A percentile compares a stretch with the other conserved stretches of the same genome.
These are phyloP conservation scores for Hoplostethus mediterraneus DNA, from an alignment of 2,797 vertebrate species.

Conservation along the genomic window DNA sequence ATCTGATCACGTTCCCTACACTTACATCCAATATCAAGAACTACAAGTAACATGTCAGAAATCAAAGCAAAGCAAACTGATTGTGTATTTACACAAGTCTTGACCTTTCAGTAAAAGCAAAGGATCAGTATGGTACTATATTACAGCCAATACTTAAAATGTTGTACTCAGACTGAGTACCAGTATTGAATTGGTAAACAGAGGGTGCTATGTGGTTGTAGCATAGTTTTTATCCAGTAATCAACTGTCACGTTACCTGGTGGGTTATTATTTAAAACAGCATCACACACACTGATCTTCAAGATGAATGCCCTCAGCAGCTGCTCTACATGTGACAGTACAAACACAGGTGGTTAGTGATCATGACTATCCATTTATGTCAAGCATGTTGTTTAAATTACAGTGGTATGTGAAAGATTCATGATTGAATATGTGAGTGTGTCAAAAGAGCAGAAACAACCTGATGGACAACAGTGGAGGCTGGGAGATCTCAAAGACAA, in stretches of 20 bases:
- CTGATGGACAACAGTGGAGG: conserved; percentile 94
- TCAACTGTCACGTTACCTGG: conserved; percentile 84
- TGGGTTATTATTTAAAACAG: conserved; percentile 95
- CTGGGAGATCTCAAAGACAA: conserved; percentile 98
- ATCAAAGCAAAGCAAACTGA: neutral
- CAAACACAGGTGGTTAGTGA: neutral
- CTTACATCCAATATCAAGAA: neutral
- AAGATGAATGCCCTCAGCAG: conserved; percentile 96
- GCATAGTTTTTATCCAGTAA: neutral
- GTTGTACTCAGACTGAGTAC: neutral
- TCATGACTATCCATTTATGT: no score
- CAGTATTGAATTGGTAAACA: neutral
- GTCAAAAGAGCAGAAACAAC: conserved; percentile 68
- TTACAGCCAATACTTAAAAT: neutral
- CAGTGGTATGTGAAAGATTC: no score
- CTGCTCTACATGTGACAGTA: conserved; percentile 94
- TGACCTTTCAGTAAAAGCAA: neutral
- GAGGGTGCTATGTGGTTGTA: neutral
- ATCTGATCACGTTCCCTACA: neutral
- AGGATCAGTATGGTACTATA: neutral
- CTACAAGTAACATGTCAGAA: neutral
- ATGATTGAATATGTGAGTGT: no score
- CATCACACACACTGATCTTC: conserved; percentile 98
- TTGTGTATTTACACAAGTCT: neutral
- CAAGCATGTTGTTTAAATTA: no score